Percentiles rank a stretch among this genome's conserved stretches.
These are phyloP conservation scores for Muscidifurax raptorellus DNA, from an alignment of 1,140 invertebrate genomes.

Conservation along the genomic window DNA sequence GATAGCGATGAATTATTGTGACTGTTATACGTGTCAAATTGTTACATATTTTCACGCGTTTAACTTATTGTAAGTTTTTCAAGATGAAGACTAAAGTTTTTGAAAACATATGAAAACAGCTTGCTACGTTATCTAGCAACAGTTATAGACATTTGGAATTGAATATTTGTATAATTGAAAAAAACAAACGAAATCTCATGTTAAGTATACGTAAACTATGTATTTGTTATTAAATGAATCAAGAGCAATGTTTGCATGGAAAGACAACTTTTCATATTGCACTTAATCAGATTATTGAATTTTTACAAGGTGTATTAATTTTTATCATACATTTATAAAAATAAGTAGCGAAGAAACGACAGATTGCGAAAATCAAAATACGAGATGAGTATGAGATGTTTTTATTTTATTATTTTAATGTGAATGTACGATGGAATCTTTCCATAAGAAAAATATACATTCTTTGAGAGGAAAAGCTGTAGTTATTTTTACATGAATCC, in stretches of 20 bases:
- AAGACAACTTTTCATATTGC: constrained; percentile 32
- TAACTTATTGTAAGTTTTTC: constrained; percentile 2
- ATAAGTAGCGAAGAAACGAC: neutral
- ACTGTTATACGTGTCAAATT: constrained; percentile 43
- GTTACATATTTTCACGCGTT: constrained; percentile 38
- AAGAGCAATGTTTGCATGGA: constrained; percentile 23
- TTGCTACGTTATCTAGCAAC: constrained; percentile 38
- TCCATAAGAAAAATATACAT: constrained; percentile 39
- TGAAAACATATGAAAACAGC: neutral
- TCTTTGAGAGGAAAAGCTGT: constrained; percentile 14
- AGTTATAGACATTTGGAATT: constrained; percentile 1
- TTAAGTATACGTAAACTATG: constrained; percentile 22
- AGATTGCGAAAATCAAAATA: neutral
- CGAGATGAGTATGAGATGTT: neutral
- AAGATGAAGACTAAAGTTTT: neutral
- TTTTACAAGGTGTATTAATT: constrained; percentile 22
- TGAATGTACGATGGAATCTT: constrained; percentile 32
- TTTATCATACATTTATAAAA: constrained; percentile 31
- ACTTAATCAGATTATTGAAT: neutral
- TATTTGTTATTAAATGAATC: constrained; percentile 28
- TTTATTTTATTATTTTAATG: constrained; percentile 40
- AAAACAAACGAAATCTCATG: constrained; percentile 9
- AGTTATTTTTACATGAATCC: constrained; percentile 10
- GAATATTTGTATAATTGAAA: constrained; percentile 14
- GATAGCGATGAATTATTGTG: constrained; percentile 43